Conservation (phyloP, 2,797 vertebrate species). For the Bovichtus variegatus region DNA sequence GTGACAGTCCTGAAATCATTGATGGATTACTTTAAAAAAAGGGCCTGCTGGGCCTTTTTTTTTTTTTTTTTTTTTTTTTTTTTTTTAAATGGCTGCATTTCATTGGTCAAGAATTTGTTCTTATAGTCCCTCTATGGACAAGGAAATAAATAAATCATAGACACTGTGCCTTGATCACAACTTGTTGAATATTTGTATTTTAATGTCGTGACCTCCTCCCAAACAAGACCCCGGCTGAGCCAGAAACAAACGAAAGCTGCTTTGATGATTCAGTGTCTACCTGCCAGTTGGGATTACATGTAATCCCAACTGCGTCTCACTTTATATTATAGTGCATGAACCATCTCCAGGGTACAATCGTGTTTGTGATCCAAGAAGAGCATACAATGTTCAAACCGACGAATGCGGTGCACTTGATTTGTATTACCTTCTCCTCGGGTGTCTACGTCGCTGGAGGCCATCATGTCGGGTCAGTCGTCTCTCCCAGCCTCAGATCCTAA, state of each 20-base stretch:
- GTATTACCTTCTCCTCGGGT: slow-evolving; percentile 68
- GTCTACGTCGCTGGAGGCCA: slow-evolving; percentile 76
- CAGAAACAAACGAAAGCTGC: slow-evolving; percentile 46
- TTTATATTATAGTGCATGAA: background rate
- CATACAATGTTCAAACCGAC: background rate
- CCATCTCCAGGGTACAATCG: background rate
- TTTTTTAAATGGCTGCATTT: too few species aligned
- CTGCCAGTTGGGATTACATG: slow-evolving; percentile 31
- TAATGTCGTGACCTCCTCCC: background rate
- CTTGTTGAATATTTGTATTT: background rate
- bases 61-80: too few species aligned
- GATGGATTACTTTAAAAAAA: too few species aligned
- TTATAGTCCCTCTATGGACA: background rate
- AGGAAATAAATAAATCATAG: background rate
- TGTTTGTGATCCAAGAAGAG: background rate
- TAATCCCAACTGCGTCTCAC: slow-evolving; percentile 26
- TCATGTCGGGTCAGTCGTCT: slow-evolving; percentile 64
- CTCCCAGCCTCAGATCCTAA: slow-evolving; percentile 45
- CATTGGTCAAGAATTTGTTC: background rate
- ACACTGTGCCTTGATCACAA: background rate
- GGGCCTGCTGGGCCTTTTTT: too few species aligned
- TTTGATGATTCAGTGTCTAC: slow-evolving; percentile 53
- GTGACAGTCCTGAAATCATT: too few species aligned
- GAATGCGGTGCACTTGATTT: background rate
- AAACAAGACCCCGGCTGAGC: background rate